Evolutionary conservation across 1,140 invertebrate genomes (phyloP).

Genomic region (Protaetia brevitarsis): DNA sequence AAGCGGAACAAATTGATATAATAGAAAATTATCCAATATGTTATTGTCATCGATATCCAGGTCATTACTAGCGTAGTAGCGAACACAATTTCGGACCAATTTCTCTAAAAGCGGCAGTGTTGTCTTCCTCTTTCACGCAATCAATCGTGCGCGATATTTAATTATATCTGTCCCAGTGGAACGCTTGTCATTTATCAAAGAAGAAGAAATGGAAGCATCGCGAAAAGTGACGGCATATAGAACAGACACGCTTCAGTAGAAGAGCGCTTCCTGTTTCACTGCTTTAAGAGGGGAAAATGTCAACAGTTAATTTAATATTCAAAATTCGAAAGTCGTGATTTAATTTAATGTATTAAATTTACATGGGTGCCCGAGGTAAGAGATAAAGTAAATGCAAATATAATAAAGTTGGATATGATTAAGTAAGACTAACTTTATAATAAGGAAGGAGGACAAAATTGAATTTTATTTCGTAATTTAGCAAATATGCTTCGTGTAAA

Average conservation of each 20-base stretch:
- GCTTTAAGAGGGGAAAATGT: neutral
- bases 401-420: neutral
- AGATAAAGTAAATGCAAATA: neutral
- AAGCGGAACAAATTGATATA: conserved; percentile 2
- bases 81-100: neutral
- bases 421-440: neutral
- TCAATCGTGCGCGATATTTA: conserved; percentile 11
- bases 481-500: too few relatives aligned
- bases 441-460: too few relatives aligned
- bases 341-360: neutral
- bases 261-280: too few relatives aligned
- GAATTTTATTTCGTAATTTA: too few relatives aligned
- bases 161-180: conserved; percentile 3
- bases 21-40: conserved; percentile 5
- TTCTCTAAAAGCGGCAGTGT: neutral
- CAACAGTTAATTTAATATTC: neutral
- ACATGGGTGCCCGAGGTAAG: neutral
- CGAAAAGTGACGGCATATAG: neutral
- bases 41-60: conserved; percentile 4
- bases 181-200: neutral
- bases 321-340: neutral
- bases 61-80: neutral
- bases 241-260: too few relatives aligned
- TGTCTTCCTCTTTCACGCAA: conserved; percentile 2
- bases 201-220: neutral